Conservation (phyloP, 64 coral and sea anemone genomes). For the Platygyra sinensis region DNA sequence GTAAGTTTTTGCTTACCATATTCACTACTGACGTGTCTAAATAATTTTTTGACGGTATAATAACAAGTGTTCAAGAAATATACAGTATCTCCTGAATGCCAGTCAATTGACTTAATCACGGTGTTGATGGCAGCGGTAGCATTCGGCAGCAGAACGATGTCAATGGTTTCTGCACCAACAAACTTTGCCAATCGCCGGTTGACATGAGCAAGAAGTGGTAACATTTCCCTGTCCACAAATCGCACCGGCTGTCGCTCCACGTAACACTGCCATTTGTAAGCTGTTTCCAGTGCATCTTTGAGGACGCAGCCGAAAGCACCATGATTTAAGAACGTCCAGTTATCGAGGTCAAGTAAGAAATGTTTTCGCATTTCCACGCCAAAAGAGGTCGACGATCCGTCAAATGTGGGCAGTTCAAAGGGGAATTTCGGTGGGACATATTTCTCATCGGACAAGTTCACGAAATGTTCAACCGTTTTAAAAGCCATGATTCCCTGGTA, state of each 20-base stretch:
- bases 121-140: slow-evolving; percentile 52
- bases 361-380: slow-evolving; percentile 35
- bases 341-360: slow-evolving; percentile 59
- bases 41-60: slow-evolving; percentile 69
- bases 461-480: slow-evolving; percentile 15
- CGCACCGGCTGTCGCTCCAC: slow-evolving; percentile 51
- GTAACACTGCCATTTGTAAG: slow-evolving; percentile 45
- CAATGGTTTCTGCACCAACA: slow-evolving; percentile 45
- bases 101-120: slow-evolving; percentile 42
- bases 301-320: slow-evolving; percentile 62
- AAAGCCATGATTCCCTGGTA: slow-evolving; percentile 50
- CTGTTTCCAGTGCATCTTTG: slow-evolving; percentile 47
- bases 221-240: slow-evolving; percentile 56
- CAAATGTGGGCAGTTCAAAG: slow-evolving; percentile 25
- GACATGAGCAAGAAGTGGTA: slow-evolving; percentile 37
- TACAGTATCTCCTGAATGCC: slow-evolving; percentile 53
- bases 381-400: not conserved
- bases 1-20: slow-evolving; percentile 19
- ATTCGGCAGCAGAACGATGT: slow-evolving; percentile 57
- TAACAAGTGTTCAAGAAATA: slow-evolving; percentile 67
- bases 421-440: slow-evolving; percentile 58
- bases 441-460: slow-evolving; percentile 22
- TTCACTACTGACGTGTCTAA: slow-evolving; percentile 38
- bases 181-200: slow-evolving; percentile 54
- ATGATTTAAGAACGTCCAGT: slow-evolving; percentile 68